Conservation (phyloP, 1,140 invertebrate species). For the Venustaconcha ellipsiformis region DNA sequence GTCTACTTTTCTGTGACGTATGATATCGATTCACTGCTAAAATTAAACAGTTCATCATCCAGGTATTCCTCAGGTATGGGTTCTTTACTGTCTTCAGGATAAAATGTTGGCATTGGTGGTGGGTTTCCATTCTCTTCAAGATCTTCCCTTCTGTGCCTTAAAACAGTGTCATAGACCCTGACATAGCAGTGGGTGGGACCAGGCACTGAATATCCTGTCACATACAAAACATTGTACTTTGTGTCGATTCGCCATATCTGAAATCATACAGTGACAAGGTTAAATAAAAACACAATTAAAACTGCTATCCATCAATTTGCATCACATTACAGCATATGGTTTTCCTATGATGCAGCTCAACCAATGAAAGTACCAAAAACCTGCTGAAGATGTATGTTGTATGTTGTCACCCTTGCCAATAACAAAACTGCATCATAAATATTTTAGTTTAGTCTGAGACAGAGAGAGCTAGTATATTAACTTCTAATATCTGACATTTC, state of each 20-base stretch:
- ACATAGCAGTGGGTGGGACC: conserved; percentile 84
- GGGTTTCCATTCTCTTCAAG: conserved; percentile 53
- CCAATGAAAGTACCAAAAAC: no score
- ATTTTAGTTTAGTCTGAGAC: no score
- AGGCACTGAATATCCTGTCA: conserved; percentile 80
- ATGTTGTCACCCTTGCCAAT: no score
- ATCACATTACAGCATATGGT: no score
- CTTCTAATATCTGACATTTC: no score
- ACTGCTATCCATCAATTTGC: no score
- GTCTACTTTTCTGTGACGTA: no score
- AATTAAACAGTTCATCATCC: conserved; percentile 79
- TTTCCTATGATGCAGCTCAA: no score
- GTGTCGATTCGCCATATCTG: conserved; percentile 92
- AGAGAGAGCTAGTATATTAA: no score
- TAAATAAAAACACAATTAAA: no score
- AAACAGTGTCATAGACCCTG: conserved; percentile 85
- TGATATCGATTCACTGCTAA: conserved; percentile 58
- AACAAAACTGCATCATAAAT: no score
- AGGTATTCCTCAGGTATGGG: conserved; percentile 78
- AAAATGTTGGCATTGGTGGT: conserved; percentile 87
- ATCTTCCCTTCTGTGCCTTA: conserved; percentile 69
- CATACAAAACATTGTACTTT: conserved; percentile 93
- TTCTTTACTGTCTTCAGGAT: conserved; percentile 68
- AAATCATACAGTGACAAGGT: conserved; percentile 18
- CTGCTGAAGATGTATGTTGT: no score